Percentiles rank a stretch among this genome's conserved stretches.
phyloP scores from a whole-genome alignment of 1,140 invertebrate genomes.

The Popillia japonica region DNA sequence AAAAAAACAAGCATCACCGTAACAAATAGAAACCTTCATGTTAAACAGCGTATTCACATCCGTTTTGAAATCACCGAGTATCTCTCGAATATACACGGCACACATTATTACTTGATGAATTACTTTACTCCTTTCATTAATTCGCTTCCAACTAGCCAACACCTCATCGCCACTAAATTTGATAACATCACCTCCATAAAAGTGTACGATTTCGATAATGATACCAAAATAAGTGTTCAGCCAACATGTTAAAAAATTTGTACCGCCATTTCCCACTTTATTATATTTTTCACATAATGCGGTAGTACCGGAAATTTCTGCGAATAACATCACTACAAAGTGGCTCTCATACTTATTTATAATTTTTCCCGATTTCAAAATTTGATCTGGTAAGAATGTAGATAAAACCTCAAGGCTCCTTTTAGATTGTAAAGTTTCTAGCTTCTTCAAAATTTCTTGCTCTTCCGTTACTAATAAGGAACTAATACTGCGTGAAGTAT shows the following conservation, averaged over 20 bases:
- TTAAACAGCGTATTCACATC: slow-evolving; percentile 66
- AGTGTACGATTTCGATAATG: slow-evolving; percentile 70
- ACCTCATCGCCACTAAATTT: slow-evolving; percentile 73
- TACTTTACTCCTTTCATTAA: slow-evolving; percentile 52
- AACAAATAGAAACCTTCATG: slow-evolving; percentile 70
- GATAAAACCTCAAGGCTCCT: slow-evolving; percentile 43
- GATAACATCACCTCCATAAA: slow-evolving; percentile 67
- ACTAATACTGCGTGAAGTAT: not conserved
- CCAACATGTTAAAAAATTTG: slow-evolving; percentile 68
- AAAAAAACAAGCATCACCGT: slow-evolving; percentile 65
- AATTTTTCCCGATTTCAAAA: slow-evolving; percentile 40
- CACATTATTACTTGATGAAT: slow-evolving; percentile 67
- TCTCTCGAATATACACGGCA: slow-evolving; percentile 68
- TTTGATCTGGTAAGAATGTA: slow-evolving; percentile 44
- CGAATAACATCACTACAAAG: slow-evolving; percentile 64
- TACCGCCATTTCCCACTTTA: slow-evolving; percentile 66
- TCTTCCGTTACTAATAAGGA: slow-evolving; percentile 28
- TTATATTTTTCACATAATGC: slow-evolving; percentile 69
- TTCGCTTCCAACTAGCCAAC: slow-evolving; percentile 69
- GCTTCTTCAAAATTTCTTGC: slow-evolving; percentile 40
- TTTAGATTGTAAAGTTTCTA: slow-evolving; percentile 44
- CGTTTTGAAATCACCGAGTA: slow-evolving; percentile 65
- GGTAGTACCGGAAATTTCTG: slow-evolving; percentile 70
- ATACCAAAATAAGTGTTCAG: slow-evolving; percentile 70
- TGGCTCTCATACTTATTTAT: slow-evolving; percentile 11